Evolutionary conservation across 2,113 vertebrate species (phyloP).

Genomic region (Gyps fulvus): DNA sequence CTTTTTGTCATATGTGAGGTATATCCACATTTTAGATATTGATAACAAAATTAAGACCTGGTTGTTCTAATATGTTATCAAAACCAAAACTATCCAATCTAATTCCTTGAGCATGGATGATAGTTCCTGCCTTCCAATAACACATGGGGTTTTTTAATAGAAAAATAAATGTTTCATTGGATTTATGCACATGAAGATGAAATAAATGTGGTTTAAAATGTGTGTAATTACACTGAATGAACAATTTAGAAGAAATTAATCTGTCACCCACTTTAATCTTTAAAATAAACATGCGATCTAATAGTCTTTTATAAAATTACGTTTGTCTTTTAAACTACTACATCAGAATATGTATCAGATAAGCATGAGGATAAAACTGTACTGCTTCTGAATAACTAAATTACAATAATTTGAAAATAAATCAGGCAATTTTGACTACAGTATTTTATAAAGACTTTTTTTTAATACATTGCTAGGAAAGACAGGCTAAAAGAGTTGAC

Average conservation of each 20-base stretch:
- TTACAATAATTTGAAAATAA: background rate
- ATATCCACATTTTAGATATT: background rate
- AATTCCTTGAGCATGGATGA: background rate
- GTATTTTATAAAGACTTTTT: background rate
- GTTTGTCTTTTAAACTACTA: slow-evolving; percentile 17
- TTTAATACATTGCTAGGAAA: background rate
- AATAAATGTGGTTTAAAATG: slow-evolving; percentile 18
- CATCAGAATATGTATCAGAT: background rate
- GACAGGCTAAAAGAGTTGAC: background rate
- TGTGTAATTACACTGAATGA: background rate
- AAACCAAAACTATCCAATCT: background rate
- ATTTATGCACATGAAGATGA: background rate
- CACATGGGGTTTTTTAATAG: background rate
- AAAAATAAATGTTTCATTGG: slow-evolving; percentile 17
- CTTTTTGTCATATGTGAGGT: background rate
- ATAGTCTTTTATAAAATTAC: background rate
- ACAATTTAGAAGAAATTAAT: background rate
- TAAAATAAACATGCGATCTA: slow-evolving; percentile 10
- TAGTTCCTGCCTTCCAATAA: background rate
- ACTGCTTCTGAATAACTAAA: background rate
- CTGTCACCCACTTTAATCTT: background rate
- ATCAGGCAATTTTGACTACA: background rate
- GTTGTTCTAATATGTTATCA: background rate
- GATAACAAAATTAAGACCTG: background rate
- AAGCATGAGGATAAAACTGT: background rate